A percentile compares a stretch with the other conserved stretches of the same genome.
Evolutionary conservation across 2,888 invertebrate species (phyloP).

Genomic region (Cheilosia grossa): DNA sequence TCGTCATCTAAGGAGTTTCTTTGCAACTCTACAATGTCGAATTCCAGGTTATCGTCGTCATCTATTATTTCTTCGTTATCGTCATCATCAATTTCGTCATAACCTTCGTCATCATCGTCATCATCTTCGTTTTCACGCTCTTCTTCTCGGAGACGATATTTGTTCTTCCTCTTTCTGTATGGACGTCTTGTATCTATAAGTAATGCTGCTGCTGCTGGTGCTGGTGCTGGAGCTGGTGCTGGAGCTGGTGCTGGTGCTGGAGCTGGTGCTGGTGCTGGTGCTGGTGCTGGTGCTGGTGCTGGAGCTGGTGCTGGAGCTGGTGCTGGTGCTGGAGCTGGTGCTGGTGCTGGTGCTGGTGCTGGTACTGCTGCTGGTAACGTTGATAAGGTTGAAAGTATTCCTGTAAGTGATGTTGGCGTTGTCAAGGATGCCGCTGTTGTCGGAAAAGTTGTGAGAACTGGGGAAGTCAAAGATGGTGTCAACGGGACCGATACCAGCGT

Average conservation of each 20-base stretch:
- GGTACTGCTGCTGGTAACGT: no score
- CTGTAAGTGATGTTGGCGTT: no score
- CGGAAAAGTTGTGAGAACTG: no score
- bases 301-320: neutral
- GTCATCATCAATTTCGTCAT: slow-evolving; percentile 19
- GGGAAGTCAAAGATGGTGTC: no score
- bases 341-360: no score
- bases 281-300: slow-evolving; percentile 37
- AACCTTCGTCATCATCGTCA: slow-evolving; percentile 6
- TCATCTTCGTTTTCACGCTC: slow-evolving; percentile 25
- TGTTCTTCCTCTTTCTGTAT: neutral
- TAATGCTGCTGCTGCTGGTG: neutral
- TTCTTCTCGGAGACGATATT: slow-evolving; percentile 28
- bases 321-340: no score
- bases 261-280: neutral
- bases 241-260: neutral
- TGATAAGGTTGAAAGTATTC: no score
- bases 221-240: neutral
- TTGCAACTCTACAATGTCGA: slow-evolving; percentile 3
- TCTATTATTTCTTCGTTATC: slow-evolving; percentile 24
- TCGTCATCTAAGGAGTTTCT: slow-evolving; percentile 11
- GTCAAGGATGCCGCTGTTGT: no score
- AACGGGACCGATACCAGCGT: no score
- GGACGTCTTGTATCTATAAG: neutral
- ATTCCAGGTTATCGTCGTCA: neutral